Conservation (phyloP, 64 coral and sea anemone species). For the Montipora foliosa region DNA sequence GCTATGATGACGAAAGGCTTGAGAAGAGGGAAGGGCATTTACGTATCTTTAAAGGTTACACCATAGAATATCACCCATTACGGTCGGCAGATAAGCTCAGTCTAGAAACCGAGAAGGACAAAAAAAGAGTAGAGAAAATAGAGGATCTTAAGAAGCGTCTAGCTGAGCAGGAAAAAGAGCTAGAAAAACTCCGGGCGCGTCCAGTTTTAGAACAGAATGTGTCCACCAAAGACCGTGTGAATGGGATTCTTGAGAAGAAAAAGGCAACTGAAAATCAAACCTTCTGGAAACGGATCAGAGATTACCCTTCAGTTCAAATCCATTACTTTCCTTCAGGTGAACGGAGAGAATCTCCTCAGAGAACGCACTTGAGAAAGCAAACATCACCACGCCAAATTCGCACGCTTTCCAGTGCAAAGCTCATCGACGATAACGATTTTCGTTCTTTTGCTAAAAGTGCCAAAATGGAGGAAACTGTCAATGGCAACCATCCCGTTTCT, state of each 20-base stretch:
- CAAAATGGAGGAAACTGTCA: not conserved
- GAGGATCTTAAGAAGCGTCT: conserved; percentile 2
- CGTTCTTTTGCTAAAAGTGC: not conserved
- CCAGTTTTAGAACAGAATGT: not conserved
- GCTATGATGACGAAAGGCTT: not conserved
- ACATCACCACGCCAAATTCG: conserved; percentile 11
- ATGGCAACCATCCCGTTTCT: not conserved
- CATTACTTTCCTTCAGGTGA: conserved; percentile 55
- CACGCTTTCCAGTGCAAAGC: not conserved
- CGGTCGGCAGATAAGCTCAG: not conserved
- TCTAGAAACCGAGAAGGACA: not conserved
- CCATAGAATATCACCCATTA: conserved; percentile 46
- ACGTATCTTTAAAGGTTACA: conserved; percentile 43
- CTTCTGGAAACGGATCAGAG: not conserved
- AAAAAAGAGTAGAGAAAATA: conserved; percentile 30
- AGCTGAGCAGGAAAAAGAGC: conserved; percentile 13
- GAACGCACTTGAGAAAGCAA: conserved; percentile 19
- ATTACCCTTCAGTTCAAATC: conserved; percentile 20
- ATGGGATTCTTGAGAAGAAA: not conserved
- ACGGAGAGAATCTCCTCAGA: conserved; percentile 3
- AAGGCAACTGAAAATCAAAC: not conserved
- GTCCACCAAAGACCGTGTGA: not conserved
- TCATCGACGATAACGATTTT: not conserved
- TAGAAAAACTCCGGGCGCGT: not conserved
- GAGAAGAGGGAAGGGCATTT: conserved; percentile 6